Base-by-base conservation (phyloP, 2,113 vertebrate species). In the Cebidichthys violaceus region DNA sequence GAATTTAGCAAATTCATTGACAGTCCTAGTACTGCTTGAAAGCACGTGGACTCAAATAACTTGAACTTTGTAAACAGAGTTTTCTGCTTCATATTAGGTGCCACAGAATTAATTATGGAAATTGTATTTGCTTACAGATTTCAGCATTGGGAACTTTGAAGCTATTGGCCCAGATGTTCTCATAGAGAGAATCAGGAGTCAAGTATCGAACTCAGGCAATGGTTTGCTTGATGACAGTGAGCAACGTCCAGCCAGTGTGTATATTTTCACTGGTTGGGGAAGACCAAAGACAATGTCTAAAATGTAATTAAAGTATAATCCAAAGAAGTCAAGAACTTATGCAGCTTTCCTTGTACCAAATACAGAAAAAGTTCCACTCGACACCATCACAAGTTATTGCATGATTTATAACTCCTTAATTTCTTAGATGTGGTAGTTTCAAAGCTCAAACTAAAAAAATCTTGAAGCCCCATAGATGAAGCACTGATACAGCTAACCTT, bases 21-120 rank as follows among this genome's bases (percentile, higher is more conserved):
- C 11, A 14, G 41, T 11, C 41, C 11, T 0, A 18, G 14, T 0
- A 7, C 66, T 77, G 60, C 87, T 84, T 80, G 29, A 75, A 83
- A 86, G 27, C 84, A 85, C 68, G 80, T 45, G 79, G 37, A 69
- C 35, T 50, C 31, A 79, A 60, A 64, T 62, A 35, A 70, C 37
- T 45, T 27, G 1, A 77, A 57, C 45, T 17, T 39, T 64, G 39
- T 37, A 31, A 82, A 66, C 62, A 6, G 1, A 13, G 9, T 79
- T 82, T 76, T 47, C 39, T 77, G 14, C 43, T 73, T 75, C 43
- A 55, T 57, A 43, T 77, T 45, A 54, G 39, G 17, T 29, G 45
- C 35, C 22, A 33, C 18, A 57, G 33, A 59, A 47, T 33, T 67
- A 9, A 80, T 55, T 13, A 50, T 27, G 13, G 47, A 57, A 6